Conservation (phyloP, 2,888 invertebrate species). For the Seladonia tumulorum region DNA sequence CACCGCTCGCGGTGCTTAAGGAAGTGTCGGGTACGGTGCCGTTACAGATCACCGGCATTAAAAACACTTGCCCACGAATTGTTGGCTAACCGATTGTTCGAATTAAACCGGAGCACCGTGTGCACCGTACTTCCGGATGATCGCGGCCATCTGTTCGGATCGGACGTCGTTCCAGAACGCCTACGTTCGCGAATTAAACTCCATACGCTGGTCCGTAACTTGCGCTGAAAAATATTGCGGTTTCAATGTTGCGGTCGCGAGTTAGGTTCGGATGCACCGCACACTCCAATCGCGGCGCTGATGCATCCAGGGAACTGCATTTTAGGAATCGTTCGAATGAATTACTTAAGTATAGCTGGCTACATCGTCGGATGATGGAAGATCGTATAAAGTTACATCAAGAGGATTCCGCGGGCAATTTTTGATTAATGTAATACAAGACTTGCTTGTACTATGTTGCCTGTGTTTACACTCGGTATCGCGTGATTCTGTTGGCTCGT, state of each 20-base stretch:
- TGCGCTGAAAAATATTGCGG: conserved; percentile 47
- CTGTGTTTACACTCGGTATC: background rate
- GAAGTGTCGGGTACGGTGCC: conserved; percentile 35
- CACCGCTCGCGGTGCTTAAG: conserved; percentile 3
- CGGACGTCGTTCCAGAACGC: conserved; percentile 45
- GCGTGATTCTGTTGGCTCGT: background rate
- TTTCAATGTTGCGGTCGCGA: conserved; percentile 59
- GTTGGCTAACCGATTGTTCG: conserved; percentile 48
- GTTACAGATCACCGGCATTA: conserved; percentile 50
- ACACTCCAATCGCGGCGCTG: background rate
- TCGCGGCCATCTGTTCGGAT: conserved; percentile 45
- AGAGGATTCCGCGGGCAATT: background rate
- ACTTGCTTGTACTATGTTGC: background rate
- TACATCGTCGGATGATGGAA: background rate
- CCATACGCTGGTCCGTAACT: conserved; percentile 56
- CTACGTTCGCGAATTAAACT: conserved; percentile 57
- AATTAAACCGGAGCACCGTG: conserved; percentile 45
- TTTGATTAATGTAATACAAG: background rate
- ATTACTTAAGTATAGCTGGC: conserved; percentile 2
- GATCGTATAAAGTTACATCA: background rate
- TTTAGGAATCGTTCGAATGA: conserved; percentile 27
- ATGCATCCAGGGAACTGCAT: conserved; percentile 23
- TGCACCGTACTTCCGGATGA: conserved; percentile 50
- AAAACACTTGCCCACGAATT: conserved; percentile 48
- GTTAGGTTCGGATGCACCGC: conserved; percentile 12